A percentile compares a stretch with the other conserved stretches of the same genome.
phyloP scores from a whole-genome alignment of 2,113 vertebrate species.

The Nanger granti region DNA sequence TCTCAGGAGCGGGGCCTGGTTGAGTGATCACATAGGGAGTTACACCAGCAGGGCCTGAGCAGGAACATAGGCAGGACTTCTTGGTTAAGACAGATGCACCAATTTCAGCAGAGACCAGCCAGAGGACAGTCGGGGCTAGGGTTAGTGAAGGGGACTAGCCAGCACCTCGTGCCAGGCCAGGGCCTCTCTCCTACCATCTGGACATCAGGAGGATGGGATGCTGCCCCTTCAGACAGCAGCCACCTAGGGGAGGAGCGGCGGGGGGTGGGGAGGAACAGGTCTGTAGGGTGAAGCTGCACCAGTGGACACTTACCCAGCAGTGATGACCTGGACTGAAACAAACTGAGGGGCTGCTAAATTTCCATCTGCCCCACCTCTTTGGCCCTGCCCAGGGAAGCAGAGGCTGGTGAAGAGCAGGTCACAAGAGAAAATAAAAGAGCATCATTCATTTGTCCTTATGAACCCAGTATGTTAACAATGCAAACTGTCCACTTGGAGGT shows the following conservation, averaged over 20 bases:
- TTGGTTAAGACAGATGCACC: background rate
- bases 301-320: background rate
- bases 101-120: background rate
- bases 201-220: background rate
- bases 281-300: background rate
- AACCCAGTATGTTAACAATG: background rate
- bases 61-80: background rate
- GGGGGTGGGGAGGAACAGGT: background rate
- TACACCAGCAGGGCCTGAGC: background rate
- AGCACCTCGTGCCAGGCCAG: background rate
- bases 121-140: background rate
- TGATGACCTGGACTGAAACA: background rate
- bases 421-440: background rate
- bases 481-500: background rate
- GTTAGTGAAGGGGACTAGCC: accelerated
- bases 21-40: accelerated
- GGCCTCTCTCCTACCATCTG: accelerated
- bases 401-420: background rate
- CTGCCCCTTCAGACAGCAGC: background rate
- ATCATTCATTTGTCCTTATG: background rate
- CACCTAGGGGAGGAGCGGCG: background rate
- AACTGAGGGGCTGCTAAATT: background rate
- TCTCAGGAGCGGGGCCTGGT: background rate
- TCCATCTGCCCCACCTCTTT: background rate
- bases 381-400: background rate